Percentiles rank a stretch among this genome's conserved stretches.
Conservation (phyloP, 2,888 invertebrate species). For the Micoletzkya japonica region DNA sequence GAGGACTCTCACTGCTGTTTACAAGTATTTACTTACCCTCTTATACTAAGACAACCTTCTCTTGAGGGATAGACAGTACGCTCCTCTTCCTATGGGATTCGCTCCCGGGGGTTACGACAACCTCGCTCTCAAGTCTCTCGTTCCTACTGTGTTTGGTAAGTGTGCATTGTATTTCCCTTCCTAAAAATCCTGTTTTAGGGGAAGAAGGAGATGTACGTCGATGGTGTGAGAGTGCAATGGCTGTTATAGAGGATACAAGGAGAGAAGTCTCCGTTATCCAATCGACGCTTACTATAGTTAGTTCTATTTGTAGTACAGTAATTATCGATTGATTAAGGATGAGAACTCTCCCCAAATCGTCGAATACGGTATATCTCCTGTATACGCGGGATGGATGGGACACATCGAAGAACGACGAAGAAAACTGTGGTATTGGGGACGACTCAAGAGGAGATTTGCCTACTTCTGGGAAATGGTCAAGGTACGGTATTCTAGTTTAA, state of each 20-base stretch:
- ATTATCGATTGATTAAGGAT: background rate
- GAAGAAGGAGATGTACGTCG: constrained; percentile 44
- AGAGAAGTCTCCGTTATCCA: constrained; percentile 31
- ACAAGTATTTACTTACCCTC: constrained; percentile 24
- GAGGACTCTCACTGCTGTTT: constrained; percentile 51
- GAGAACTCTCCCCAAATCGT: background rate
- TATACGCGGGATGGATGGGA: constrained; percentile 57
- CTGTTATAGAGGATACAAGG: constrained; percentile 52
- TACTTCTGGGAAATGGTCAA: constrained; percentile 61
- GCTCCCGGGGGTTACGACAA: constrained; percentile 59
- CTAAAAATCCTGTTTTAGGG: background rate
- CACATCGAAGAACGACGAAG: constrained; percentile 55
- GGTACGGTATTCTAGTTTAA: constrained; percentile 29
- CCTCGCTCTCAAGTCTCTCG: constrained; percentile 39
- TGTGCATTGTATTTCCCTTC: constrained; percentile 9
- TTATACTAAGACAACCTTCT: background rate
- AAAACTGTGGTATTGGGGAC: constrained; percentile 59
- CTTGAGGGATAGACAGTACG: constrained; percentile 29
- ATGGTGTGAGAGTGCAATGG: constrained; percentile 60
- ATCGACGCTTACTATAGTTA: constrained; percentile 5
- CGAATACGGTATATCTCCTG: constrained; percentile 44
- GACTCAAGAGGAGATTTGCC: constrained; percentile 48
- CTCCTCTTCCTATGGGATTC: constrained; percentile 51
- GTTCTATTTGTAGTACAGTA: background rate
- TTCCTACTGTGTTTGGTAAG: constrained; percentile 42